phyloP scores from a whole-genome alignment of 2,113 vertebrate genomes.

The Shinisaurus crocodilurus region DNA sequence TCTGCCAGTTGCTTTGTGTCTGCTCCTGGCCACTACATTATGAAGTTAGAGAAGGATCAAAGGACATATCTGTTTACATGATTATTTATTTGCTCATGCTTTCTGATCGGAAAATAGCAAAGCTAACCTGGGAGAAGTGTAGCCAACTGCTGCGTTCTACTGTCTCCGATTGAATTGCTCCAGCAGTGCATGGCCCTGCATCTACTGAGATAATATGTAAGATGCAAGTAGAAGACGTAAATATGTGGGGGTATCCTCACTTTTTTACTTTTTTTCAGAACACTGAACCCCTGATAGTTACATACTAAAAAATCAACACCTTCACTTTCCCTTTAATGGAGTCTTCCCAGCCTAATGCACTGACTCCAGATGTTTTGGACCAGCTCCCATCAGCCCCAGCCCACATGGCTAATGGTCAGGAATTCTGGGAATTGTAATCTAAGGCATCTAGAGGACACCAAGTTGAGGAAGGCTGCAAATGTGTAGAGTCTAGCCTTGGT shows the following conservation, averaged over 20 bases:
- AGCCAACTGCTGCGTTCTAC: background rate
- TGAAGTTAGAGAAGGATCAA: background rate
- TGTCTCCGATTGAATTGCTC: background rate
- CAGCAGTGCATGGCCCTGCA: background rate
- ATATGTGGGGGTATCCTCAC: background rate
- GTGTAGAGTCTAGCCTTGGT: background rate
- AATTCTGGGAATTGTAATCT: too few relatives aligned
- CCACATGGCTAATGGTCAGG: too few relatives aligned
- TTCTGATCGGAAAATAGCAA: background rate
- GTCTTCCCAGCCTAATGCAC: too few relatives aligned
- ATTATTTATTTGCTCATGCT: background rate
- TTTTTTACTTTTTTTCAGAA: background rate
- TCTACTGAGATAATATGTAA: background rate
- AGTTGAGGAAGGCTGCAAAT: too few relatives aligned
- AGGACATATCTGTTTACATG: background rate
- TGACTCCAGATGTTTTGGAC: too few relatives aligned
- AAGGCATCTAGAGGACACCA: too few relatives aligned
- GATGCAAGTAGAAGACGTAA: too few relatives aligned
- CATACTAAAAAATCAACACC: background rate
- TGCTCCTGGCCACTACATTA: background rate
- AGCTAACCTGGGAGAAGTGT: background rate
- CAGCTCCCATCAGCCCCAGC: too few relatives aligned
- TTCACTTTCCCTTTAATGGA: background rate
- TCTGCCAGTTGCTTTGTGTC: background rate
- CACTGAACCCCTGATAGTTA: background rate